phyloP scores from a whole-genome alignment of 1,140 invertebrate species.

The Megathymus violae region DNA sequence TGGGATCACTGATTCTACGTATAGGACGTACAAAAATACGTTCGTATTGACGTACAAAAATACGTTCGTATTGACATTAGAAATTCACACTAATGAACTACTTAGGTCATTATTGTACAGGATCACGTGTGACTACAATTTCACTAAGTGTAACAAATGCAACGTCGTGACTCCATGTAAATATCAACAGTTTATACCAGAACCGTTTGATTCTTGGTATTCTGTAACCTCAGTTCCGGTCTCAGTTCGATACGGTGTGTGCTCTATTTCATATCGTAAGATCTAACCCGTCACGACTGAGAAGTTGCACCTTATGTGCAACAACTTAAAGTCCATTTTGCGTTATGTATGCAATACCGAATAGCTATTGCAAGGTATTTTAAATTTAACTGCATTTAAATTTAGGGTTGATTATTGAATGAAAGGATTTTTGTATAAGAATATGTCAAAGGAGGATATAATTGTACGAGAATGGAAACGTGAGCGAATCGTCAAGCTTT shows the following conservation, averaged over 20 bases:
- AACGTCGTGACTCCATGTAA: constrained; percentile 9
- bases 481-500: constrained; percentile 17
- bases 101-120: too few relatives aligned
- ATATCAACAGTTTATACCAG: constrained; percentile 13
- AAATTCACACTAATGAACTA: too few relatives aligned
- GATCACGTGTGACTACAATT: too few relatives aligned
- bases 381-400: neutral
- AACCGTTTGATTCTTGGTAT: constrained; percentile 6
- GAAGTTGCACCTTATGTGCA: neutral
- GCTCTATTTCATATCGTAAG: constrained; percentile 42
- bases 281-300: constrained; percentile 14
- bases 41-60: too few relatives aligned
- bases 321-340: neutral
- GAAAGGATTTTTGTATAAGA: constrained; percentile 19
- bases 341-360: neutral
- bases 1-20: too few relatives aligned
- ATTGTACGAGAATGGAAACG: constrained; percentile 26
- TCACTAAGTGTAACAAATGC: constrained; percentile 4
- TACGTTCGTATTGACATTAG: too few relatives aligned
- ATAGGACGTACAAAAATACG: too few relatives aligned
- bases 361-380: neutral
- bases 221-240: constrained; percentile 35
- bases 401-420: neutral
- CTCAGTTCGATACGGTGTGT: constrained; percentile 35
- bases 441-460: constrained; percentile 18